These are phyloP conservation scores for Paracanthobrama guichenoti DNA, from an alignment of 2,113 vertebrate species.

Conservation along the genomic window DNA sequence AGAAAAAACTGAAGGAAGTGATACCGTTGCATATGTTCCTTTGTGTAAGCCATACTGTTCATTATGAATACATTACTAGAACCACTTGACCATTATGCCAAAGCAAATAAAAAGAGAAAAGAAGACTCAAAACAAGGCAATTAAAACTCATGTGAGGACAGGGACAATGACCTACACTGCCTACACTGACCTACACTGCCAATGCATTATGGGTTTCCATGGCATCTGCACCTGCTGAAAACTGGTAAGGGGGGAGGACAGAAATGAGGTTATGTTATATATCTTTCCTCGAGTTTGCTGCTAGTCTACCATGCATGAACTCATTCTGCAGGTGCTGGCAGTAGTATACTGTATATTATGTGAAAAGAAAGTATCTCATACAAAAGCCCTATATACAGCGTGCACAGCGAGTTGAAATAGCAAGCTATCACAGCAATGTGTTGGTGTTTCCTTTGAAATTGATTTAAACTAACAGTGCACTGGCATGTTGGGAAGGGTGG, in stretches of 20 bases:
- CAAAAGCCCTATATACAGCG: slow-evolving; percentile 16
- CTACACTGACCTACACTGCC: slow-evolving; percentile 38
- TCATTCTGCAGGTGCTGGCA: slow-evolving; percentile 43
- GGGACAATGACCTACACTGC: slow-evolving; percentile 26
- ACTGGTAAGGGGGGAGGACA: slow-evolving; percentile 2
- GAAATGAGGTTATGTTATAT: slow-evolving; percentile 42
- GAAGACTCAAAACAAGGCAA: slow-evolving; percentile 18
- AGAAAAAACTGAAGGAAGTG: background rate
- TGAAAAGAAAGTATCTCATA: background rate
- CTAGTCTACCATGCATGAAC: slow-evolving; percentile 38
- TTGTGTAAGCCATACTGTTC: background rate
- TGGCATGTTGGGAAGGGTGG: background rate
- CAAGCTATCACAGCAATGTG: background rate
- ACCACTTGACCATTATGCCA: slow-evolving; percentile 14
- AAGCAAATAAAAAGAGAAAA: slow-evolving; percentile 5
- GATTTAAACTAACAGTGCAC: background rate
- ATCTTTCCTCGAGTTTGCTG: slow-evolving; percentile 49
- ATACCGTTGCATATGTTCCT: background rate
- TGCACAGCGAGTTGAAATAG: slow-evolving; percentile 6
- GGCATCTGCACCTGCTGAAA: slow-evolving; percentile 55
- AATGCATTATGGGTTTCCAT: slow-evolving; percentile 41
- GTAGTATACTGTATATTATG: slow-evolving; percentile 12
- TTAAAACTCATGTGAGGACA: slow-evolving; percentile 5
- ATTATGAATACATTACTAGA: slow-evolving; percentile 15
- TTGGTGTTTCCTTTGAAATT: background rate